Base-by-base conservation (phyloP, 2,888 invertebrate species). In the Drosophila greeni region DNA sequence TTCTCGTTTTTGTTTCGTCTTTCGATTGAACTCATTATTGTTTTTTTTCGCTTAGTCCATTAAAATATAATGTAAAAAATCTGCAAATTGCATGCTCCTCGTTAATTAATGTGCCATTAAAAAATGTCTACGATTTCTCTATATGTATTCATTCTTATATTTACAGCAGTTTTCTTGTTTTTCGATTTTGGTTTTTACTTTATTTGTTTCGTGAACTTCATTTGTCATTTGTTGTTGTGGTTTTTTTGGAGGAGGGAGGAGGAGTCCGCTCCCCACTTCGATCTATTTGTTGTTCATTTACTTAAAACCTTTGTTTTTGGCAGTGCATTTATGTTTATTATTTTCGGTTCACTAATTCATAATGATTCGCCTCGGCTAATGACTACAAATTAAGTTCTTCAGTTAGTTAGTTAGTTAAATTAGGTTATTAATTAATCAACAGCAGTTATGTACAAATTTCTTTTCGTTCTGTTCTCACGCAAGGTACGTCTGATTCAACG, bases 291-390 rank as follows among this genome's bases (percentile, higher is more conserved):
- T 52, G 54, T 65, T 75, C 70, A 66, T 75, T 79, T 78, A 73
- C 76, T 80, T 84, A 85, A 86, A 86, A 86, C 86, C 86, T 84
- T 86, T 85, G 62, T 70, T 73, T 81, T 87, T 86, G 86, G 86
- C 86, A 86, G 86, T 87, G 86, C 86, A 87, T 86, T 86, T 85
- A 86, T 78, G 70, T 74, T 80, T 84, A 77, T 77, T 76, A 69
- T 78, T 82, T 64, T 65, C 72, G 75, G 73, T 66, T 75, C 76
- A 73, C 73, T 82, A 74, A 40, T 56, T 78, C 69, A 57, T 74
- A 76, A 77, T 70, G 72, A 76, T 74, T 74, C 51, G 43, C 67
- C 55, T 74, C 68, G 61, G 84, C 82, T 81, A 82, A 68, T 61
- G 55, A 58, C 84, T 82, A 85, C 73, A 80, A 73, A 73, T 80